These are phyloP conservation scores for Colossoma macropomum DNA, from an alignment of 2,113 vertebrate species.

Conservation along the genomic window DNA sequence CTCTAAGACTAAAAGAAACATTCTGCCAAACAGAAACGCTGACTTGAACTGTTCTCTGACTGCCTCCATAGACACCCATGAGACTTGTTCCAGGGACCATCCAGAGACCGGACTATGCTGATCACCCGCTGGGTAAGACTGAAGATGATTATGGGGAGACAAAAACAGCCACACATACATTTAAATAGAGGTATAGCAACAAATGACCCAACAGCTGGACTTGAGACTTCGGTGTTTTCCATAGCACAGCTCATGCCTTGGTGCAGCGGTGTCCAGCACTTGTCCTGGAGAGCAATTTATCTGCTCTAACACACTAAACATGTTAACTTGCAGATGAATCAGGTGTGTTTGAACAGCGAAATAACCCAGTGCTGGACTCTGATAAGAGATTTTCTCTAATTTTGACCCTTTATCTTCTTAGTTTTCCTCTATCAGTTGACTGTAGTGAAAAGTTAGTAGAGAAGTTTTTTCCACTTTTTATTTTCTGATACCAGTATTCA, in stretches of 20 bases:
- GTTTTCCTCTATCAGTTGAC: too few species aligned
- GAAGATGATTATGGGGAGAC: slow-evolving; percentile 3
- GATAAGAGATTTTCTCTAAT: too few species aligned
- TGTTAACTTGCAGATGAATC: too few species aligned
- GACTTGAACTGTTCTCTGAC: neutral
- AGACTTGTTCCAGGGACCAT: slow-evolving; percentile 92
- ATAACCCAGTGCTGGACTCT: too few species aligned
- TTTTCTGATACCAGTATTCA: too few species aligned
- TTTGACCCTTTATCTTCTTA: too few species aligned
- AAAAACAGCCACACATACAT: neutral
- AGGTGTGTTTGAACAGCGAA: too few species aligned
- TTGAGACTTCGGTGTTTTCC: neutral
- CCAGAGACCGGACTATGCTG: slow-evolving; percentile 97
- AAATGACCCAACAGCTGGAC: neutral
- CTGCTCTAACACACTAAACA: too few species aligned
- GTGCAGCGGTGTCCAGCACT: neutral
- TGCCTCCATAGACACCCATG: slow-evolving; percentile 84
- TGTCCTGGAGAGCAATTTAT: too few species aligned
- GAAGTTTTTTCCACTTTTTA: too few species aligned
- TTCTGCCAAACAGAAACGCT: neutral
- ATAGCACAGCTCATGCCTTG: neutral
- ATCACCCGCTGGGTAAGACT: slow-evolving; percentile 93
- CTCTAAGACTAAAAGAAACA: neutral
- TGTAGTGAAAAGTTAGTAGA: too few species aligned
- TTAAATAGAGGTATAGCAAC: neutral